A percentile compares a stretch with the other conserved stretches of the same genome.
Evolutionary conservation across 2,797 vertebrate species (phyloP).

Genomic region (Chloroceryle amazona): DNA sequence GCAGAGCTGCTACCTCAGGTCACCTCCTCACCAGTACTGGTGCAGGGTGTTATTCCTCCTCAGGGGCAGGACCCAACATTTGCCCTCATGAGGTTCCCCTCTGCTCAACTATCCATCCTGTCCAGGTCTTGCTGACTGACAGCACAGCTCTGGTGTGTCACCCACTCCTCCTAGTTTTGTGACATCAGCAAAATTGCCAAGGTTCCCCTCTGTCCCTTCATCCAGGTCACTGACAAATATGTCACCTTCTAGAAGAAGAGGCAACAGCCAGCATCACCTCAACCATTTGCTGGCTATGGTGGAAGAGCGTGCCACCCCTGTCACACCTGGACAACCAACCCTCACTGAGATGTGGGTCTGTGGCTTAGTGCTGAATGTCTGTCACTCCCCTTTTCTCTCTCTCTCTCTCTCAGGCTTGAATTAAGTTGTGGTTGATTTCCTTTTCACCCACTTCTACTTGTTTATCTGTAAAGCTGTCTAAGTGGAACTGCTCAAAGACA

Average conservation of each 20-base stretch:
- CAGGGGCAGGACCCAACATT: neutral
- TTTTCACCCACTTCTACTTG: neutral
- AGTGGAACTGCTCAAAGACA: neutral
- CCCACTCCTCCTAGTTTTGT: neutral
- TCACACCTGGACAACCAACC: neutral
- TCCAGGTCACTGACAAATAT: neutral
- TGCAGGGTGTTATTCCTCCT: no score
- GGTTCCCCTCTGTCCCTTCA: neutral
- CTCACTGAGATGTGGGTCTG: neutral
- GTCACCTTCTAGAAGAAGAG: neutral
- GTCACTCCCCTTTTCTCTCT: no score
- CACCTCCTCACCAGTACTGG: no score
- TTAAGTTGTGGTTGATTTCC: neutral
- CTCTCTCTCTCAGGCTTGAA: neutral
- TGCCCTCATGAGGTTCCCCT: neutral
- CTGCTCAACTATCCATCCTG: neutral
- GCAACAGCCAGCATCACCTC: neutral
- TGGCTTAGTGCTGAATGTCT: neutral
- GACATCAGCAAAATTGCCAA: neutral
- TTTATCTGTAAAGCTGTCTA: neutral
- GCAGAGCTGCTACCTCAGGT: no score
- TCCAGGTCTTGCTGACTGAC: neutral
- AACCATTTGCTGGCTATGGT: neutral
- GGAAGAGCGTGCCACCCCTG: neutral
- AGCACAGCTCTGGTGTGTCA: neutral